phyloP scores from a whole-genome alignment of 2,888 invertebrate species.

The Drosophila lutescens region DNA sequence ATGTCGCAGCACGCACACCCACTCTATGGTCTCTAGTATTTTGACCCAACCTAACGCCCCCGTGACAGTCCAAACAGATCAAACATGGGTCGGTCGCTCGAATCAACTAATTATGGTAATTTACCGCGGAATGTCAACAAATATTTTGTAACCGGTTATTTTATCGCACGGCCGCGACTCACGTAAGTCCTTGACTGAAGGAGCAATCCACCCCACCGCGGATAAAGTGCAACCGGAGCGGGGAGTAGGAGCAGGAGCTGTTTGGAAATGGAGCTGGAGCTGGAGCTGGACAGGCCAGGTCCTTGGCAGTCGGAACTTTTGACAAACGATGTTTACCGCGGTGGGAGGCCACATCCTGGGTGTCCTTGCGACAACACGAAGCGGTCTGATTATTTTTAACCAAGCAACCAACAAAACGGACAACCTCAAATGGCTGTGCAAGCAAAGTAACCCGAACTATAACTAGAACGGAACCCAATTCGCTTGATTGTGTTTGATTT shows the following conservation, averaged over 20 bases:
- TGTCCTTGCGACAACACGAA: conserved; percentile 66
- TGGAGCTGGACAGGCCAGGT: conserved; percentile 21
- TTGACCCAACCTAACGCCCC: conserved; percentile 3
- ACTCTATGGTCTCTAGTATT: neutral
- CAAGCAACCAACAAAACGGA: conserved; percentile 58
- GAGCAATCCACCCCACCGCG: conserved; percentile 1
- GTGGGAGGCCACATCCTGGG: conserved; percentile 37
- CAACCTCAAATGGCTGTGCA: conserved; percentile 53
- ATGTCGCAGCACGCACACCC: conserved; percentile 52
- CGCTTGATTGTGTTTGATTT: conserved; percentile 81
- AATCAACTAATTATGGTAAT: conserved; percentile 83
- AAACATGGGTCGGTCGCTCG: conserved; percentile 66
- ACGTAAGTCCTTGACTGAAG: conserved; percentile 31
- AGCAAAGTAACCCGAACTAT: conserved; percentile 55
- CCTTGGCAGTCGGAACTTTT: conserved; percentile 67
- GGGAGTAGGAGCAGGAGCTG: neutral
- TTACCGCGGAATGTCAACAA: conserved; percentile 81
- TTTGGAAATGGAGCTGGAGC: neutral
- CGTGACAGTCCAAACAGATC: conserved; percentile 43
- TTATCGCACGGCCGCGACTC: conserved; percentile 49
- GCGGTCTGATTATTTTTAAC: conserved; percentile 73
- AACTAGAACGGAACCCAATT: conserved; percentile 64
- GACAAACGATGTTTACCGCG: conserved; percentile 78
- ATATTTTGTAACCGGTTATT: conserved; percentile 73
- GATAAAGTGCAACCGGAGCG: conserved; percentile 33